These are phyloP conservation scores for Cephus pygmeus DNA, from an alignment of 2,888 invertebrate species.

Conservation along the genomic window DNA sequence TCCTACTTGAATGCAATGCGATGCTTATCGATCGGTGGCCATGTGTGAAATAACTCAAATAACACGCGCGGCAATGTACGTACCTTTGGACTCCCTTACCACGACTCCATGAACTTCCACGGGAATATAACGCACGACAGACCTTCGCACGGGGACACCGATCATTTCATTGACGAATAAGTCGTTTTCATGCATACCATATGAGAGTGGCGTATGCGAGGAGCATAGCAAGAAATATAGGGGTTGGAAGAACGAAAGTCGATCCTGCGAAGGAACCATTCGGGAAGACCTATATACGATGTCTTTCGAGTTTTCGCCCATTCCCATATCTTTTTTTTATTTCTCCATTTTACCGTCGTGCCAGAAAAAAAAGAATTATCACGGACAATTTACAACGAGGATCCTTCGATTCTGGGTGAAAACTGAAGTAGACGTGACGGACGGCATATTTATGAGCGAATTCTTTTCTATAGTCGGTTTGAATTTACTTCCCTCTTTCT, in stretches of 20 bases:
- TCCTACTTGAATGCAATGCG: constrained; percentile 35
- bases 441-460: neutral
- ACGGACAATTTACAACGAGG: neutral
- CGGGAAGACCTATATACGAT: constrained; percentile 9
- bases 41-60: constrained; percentile 51
- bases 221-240: neutral
- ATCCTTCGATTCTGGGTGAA: neutral
- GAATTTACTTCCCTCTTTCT: neutral
- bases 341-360: neutral
- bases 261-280: neutral
- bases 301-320: constrained; percentile 27
- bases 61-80: constrained; percentile 28
- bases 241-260: constrained; percentile 2
- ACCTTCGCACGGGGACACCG: constrained; percentile 20
- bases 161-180: constrained; percentile 44
- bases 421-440: neutral
- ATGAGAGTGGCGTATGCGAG: constrained; percentile 33
- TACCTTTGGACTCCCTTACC: constrained; percentile 6
- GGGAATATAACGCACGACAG: constrained; percentile 12
- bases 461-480: neutral
- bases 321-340: constrained; percentile 8
- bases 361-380: neutral
- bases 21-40: constrained; percentile 49
- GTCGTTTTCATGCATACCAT: constrained; percentile 49
- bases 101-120: constrained; percentile 10